Base-by-base conservation (phyloP, 2,797 vertebrate species). In the Megalops cyprinoides region DNA sequence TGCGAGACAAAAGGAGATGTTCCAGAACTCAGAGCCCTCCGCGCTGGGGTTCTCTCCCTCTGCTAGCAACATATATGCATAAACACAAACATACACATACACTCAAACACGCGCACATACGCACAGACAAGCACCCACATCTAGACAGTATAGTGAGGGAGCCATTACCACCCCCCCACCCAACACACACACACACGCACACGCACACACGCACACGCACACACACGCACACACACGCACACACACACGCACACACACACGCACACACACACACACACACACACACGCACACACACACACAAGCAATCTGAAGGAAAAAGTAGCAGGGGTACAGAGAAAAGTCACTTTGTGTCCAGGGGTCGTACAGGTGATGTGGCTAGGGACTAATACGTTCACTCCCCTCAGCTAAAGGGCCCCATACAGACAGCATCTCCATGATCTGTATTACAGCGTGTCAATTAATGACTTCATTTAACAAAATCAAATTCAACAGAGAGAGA, bases 191-290 rank as follows among this genome's bases (percentile, higher is more conserved):
- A 58, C 4, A 58, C 14, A 7, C 23, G n/a, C 15, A 58, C 14
- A 23, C 6, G 60, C 56, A 60, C 23, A 71, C 3, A 58, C 51
- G 28, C 49, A 60, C 74, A 60, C 49, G 55, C 6, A 60, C 56
- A 60, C 25, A 60, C 60, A 78, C 53, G 75, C 42, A 51, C 58
- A 79, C 25, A 69, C 76, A 82, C 12, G 71, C n/a, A 44, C 37
- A 71, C 10, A 15, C 67, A 37, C 28, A 71, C 48, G 56, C 48
- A 42, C 1, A 49, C 4, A 4, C 53, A 55, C 53, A 2, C 53
- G 12, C 9, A 55, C 14, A 55, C 14, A 15, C 53, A 55, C 1
- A 15, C 14, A 23, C 14, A 23, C 8, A 1, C 53, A 15, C 8
- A 55, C 1, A 15, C 53, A 15, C 14, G 10, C 53, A 2, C 2